Percentiles rank a stretch among this genome's conserved stretches.
Conservation (phyloP, 2,113 vertebrate genomes). For the Coturnix japonica region DNA sequence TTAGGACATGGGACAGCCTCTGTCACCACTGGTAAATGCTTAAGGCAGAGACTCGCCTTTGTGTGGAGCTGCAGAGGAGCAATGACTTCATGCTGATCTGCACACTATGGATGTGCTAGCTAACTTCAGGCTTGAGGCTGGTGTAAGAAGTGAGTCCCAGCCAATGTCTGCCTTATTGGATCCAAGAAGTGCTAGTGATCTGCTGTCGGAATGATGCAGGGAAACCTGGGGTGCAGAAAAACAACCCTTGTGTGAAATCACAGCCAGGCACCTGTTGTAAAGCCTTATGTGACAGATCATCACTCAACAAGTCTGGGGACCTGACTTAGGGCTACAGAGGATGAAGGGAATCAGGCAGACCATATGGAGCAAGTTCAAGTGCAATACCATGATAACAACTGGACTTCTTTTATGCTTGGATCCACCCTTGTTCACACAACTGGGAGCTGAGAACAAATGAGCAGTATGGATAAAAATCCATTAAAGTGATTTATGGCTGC, state of each 20-base stretch:
- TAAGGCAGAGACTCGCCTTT: not conserved
- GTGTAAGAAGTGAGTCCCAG: not conserved
- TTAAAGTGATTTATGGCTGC: not conserved
- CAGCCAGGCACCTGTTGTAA: not conserved
- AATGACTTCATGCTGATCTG: not conserved
- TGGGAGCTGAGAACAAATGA: not conserved
- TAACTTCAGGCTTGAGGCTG: not conserved
- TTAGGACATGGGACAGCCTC: not conserved
- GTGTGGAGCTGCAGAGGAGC: not conserved
- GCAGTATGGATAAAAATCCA: not conserved
- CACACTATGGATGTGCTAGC: not conserved
- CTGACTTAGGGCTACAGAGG: not conserved
- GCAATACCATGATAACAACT: not conserved
- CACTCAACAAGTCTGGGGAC: not conserved
- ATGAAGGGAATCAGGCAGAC: not conserved
- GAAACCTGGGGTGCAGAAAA: not conserved
- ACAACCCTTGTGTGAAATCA: not conserved
- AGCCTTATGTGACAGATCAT: not conserved
- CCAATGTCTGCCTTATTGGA: not conserved
- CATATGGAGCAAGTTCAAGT: not conserved
- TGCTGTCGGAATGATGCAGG: rapidly evolving
- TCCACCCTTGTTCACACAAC: not conserved
- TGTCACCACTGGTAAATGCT: not conserved
- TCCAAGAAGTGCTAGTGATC: not conserved
- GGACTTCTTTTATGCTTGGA: not conserved